Evolutionary conservation across 2,888 invertebrate genomes (phyloP), one percentile per base, ranked within the genome.

Genomic region (Lagria hirta): DNA sequence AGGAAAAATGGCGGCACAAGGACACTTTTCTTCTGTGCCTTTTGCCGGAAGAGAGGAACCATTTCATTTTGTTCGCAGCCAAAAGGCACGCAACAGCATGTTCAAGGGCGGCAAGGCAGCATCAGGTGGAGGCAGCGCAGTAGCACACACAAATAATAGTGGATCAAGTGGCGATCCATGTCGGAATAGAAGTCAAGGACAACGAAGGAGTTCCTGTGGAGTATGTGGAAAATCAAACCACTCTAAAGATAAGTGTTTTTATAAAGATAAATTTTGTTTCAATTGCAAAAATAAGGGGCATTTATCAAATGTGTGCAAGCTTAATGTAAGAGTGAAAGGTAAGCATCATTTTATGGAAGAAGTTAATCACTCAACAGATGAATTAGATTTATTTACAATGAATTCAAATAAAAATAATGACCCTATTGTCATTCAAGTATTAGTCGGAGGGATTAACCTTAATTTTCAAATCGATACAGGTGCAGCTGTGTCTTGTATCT

Each of bases 261-360:
- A 16, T 17, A 42, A 32, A 23, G n/a, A 41, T 13, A 35, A 30
- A 36, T 8, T 18, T 40, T 35, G 46, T 21, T 41, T 35, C 18
- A 1, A 5, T 22, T 45, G 34, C 7, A 12, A 45, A 2, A 40
- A 8, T 7, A 33, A 45, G 7, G 34, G 32, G 2, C 30, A 46
- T 24, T 17, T 46, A 10, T 23, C 46, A 2, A 30, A 40, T 3
- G 22, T 46, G 7, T 42, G 36, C 29, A 8, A 21, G 5, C 11
- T 3, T 5, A 45, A 35, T 28, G 14, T 10, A 3, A 13, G 15
- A 5, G 24, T 12, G 27, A 17, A 18, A 7, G 11, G 3, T 4
- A 36, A 26, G 13, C 22, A 33, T 13, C 7, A 8, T 5, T 20
- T 7, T 18, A n/a, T 6, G 18, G n/a, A 16, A 26, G 18, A 34